phyloP scores from a whole-genome alignment of 2,888 invertebrate genomes.

The Corythucha ciliata region DNA sequence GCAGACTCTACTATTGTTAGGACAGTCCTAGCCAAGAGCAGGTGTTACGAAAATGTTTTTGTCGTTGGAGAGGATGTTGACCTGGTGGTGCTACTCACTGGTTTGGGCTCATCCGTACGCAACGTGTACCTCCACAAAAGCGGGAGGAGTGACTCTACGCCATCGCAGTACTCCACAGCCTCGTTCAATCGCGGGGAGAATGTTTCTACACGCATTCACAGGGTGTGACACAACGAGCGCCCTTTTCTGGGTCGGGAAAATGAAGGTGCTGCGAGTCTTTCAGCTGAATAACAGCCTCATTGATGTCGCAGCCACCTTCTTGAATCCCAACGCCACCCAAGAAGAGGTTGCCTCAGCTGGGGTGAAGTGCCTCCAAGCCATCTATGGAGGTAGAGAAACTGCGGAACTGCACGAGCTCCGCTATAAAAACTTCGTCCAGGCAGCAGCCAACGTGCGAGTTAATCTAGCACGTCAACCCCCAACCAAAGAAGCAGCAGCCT shows the following conservation, averaged over 20 bases:
- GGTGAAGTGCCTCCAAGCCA: background rate
- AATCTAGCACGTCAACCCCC: conserved; percentile 12
- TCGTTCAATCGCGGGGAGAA: conserved; percentile 7
- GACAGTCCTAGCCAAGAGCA: background rate
- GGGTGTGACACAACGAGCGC: conserved; percentile 4
- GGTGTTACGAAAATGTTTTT: background rate
- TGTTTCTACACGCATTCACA: conserved; percentile 1
- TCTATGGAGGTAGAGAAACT: background rate
- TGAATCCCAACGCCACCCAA: too few relatives aligned
- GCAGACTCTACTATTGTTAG: background rate
- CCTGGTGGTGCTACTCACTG: background rate
- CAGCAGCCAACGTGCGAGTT: conserved; percentile 8
- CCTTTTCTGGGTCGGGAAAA: conserved; percentile 6
- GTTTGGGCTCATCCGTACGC: background rate
- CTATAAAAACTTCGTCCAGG: background rate
- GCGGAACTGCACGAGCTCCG: conserved; percentile 5
- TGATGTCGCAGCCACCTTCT: too few relatives aligned
- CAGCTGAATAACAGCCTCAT: too few relatives aligned
- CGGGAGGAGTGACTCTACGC: background rate
- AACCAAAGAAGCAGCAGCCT: conserved; percentile 13
- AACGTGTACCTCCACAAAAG: conserved; percentile 6
- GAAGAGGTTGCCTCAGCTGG: conserved; percentile 9
- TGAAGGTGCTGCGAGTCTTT: too few relatives aligned
- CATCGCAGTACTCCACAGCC: background rate
- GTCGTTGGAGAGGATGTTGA: conserved; percentile 12